Base-by-base conservation (phyloP, 2,113 vertebrate genomes). In the Epinephelus lanceolatus region DNA sequence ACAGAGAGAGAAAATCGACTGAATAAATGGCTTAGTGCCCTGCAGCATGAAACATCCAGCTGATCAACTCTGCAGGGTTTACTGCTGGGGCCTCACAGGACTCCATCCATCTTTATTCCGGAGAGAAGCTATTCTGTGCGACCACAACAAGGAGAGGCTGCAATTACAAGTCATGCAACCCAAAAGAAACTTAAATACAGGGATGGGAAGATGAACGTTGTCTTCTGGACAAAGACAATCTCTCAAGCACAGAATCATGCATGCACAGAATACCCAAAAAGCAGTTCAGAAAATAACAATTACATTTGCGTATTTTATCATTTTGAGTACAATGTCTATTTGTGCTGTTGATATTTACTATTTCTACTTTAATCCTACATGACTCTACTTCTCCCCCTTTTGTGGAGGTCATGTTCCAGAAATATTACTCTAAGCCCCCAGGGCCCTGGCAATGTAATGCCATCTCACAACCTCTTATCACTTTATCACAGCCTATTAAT, bases 401-500 rank as follows among this genome's bases (percentile, higher is more conserved):
- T 49, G 61, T 18, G n/a, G 67, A 77, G 21, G 67, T 80, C 68
- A 83, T 21, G 53, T 61, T 45, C 51, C 71, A 60, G 27, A 71
- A 42, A 40, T 49, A 62, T 83, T 68, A 23, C 78, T 76, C 13
- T 25, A 55, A n/a, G n/a, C 30, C 69, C 62, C 52, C 27, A 23
- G 40, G 21, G 51, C 23, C 37, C 27, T n/a, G 62, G 51, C n/a
- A 56, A 45, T 78, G 60, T 30, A 62, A 56, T 40, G 19, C 42
- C 45, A 63, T 63, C 42, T 18, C 47, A 67, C 80, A 63, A 18
- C 52, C n/a, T 76, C 30, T 37, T 71, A 70, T 49, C 3, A 18
- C 49, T 68, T 65, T 66, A 78, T 82, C 68, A 63, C 30, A 76
- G 59, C 60, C 80, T 78, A 78, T 74, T 78, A 88, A 82, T 78